Base-by-base conservation (phyloP, 2,888 invertebrate genomes). In the Mimachlamys varia region DNA sequence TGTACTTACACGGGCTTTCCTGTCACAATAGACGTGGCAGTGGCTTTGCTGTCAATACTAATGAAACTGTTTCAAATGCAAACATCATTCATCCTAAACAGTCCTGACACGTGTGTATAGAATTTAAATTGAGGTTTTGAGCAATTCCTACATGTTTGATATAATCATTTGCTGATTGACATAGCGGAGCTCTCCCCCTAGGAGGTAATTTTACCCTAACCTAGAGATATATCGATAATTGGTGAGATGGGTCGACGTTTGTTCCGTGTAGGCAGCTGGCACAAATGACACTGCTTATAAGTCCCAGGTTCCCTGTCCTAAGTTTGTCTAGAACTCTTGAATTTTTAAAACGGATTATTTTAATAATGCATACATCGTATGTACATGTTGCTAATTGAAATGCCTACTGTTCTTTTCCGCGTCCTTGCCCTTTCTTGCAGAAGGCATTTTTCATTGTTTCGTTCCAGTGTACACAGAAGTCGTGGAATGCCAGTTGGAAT, bases 91-190 rank as follows among this genome's bases (percentile, higher is more conserved):
- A 76, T 76, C 0, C 33, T 76, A 76, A 76, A 76, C 33, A 33
- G 0, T 76, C 76, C 4, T 33, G 76, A 76, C 76, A 76, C 7
- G 76, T 76, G 33, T 33, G 76, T 76, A 76, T 76, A 33, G 33
- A 76, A 33, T 22, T 76, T 76, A 76, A 76, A 76, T 76, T 76
- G 76, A 76, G 27, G 33, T 76, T 76, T 76, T 76, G 76, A 76
- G 33, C 76, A 76, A 76, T 27, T 76, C 33, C 27, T 76, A 33
- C 27, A 76, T 76, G 76, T 76, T 76, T 76, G 76, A 76, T 76
- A 76, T 76, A 76, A 76, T 76, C 33, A 76, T 76, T 33, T 76
- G 76, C 33, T 76, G 76, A 76, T 76, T 76, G 76, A 76, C 76
- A 33, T 33, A 76, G 33, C 10, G 15, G 76, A 76, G 33, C 27